These are phyloP conservation scores for Pachydiplax longipennis DNA, from an alignment of 2,888 invertebrate species.

Conservation along the genomic window DNA sequence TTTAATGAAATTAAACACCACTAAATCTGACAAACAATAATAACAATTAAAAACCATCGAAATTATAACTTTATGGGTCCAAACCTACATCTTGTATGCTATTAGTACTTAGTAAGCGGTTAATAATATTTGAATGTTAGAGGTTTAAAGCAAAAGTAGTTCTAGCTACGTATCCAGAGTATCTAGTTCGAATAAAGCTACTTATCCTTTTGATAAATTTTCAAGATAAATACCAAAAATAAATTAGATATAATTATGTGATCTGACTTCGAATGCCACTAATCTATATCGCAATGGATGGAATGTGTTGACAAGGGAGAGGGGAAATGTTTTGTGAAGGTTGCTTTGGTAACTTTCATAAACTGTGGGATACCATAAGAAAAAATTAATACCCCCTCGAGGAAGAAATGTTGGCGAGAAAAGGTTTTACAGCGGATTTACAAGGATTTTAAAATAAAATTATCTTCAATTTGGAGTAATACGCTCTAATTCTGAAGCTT, in stretches of 20 bases:
- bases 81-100: constrained; percentile 26
- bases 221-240: constrained; percentile 22
- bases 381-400: too few species aligned
- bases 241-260: constrained; percentile 27
- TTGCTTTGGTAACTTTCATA: background rate
- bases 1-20: constrained; percentile 22
- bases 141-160: constrained; percentile 18
- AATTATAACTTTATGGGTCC: constrained; percentile 26
- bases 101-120: constrained; percentile 30
- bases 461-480: too few species aligned
- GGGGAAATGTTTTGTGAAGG: background rate
- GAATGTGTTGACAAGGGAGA: constrained; percentile 5
- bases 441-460: too few species aligned
- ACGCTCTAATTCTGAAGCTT: too few species aligned
- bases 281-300: constrained; percentile 18
- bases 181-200: constrained; percentile 29
- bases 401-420: too few species aligned
- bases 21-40: constrained; percentile 3
- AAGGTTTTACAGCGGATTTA: too few species aligned
- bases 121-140: constrained; percentile 11
- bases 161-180: constrained; percentile 30
- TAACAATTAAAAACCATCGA: constrained; percentile 35
- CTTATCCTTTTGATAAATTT: constrained; percentile 6
- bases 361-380: too few species aligned
- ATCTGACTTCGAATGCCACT: background rate